phyloP scores from a whole-genome alignment of 2,888 invertebrate species.

The Epinotia demarniana region DNA sequence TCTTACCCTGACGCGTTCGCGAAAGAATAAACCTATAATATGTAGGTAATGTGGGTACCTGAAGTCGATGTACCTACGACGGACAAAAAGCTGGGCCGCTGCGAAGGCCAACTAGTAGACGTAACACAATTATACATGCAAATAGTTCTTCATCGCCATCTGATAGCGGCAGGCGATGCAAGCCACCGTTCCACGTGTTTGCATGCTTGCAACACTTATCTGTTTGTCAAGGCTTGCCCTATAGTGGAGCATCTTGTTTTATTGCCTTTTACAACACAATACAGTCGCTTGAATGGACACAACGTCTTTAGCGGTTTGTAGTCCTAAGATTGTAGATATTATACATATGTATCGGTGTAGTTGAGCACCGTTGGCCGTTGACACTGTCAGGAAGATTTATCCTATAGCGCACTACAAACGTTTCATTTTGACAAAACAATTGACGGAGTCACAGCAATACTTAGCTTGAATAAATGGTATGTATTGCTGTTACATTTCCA shows the following conservation, averaged over 20 bases:
- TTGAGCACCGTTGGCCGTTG: background rate
- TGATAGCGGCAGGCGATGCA: slow-evolving; percentile 31
- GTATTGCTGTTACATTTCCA: too few species aligned
- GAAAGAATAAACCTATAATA: background rate
- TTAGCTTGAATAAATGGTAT: too few species aligned
- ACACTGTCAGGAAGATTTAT: too few species aligned
- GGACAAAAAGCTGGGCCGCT: slow-evolving; percentile 54
- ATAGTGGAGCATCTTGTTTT: slow-evolving; percentile 24
- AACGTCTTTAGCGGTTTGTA: background rate
- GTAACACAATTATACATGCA: slow-evolving; percentile 50
- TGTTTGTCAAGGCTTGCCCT: slow-evolving; percentile 30
- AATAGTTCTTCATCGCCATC: slow-evolving; percentile 44
- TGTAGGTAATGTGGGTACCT: background rate
- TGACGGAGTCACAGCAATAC: too few species aligned
- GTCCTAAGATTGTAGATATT: background rate
- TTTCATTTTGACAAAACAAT: too few species aligned
- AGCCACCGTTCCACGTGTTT: slow-evolving; percentile 25
- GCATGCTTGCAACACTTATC: slow-evolving; percentile 31
- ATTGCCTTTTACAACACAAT: slow-evolving; percentile 22
- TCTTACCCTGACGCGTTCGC: background rate
- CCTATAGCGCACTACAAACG: too few species aligned
- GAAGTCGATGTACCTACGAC: slow-evolving; percentile 49
- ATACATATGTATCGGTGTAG: background rate
- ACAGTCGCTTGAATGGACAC: slow-evolving; percentile 6
- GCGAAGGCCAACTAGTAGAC: slow-evolving; percentile 58